Conservation (phyloP, 2,797 vertebrate species). For the Poliocrania exsul region DNA sequence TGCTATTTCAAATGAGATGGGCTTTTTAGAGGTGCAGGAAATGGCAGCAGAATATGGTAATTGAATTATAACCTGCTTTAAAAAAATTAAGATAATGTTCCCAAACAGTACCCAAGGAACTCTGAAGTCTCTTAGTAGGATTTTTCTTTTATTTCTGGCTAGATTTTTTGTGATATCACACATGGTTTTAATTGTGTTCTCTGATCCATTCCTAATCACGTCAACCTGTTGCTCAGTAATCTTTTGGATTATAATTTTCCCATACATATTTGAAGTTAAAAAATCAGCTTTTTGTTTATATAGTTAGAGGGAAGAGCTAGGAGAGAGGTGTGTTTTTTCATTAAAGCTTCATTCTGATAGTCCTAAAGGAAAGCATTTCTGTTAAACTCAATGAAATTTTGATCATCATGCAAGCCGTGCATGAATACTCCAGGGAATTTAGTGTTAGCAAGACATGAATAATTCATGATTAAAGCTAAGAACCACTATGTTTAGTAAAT, state of each 20-base stretch:
- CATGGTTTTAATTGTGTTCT: background rate
- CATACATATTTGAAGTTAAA: background rate
- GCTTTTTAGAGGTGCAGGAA: constrained; percentile 1
- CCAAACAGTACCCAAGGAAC: background rate
- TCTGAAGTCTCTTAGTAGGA: background rate
- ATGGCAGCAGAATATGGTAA: background rate
- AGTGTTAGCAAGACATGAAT: background rate
- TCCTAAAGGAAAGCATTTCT: background rate
- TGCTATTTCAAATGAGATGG: background rate
- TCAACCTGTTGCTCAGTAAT: background rate
- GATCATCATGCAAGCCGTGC: background rate
- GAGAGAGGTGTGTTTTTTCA: background rate
- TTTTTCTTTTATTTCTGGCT: background rate
- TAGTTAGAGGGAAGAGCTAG: background rate
- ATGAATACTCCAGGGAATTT: background rate
- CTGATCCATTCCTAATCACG: background rate
- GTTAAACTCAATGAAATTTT: background rate
- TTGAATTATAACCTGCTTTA: constrained; percentile 6
- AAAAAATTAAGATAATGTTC: background rate
- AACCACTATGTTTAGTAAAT: background rate
- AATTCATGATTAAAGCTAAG: background rate
- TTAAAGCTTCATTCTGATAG: background rate
- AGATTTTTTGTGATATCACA: background rate
- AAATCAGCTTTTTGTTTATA: background rate
- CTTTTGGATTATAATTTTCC: background rate